Evolutionary conservation across 2,113 vertebrate species (phyloP).

Genomic region (Cathartes aura): DNA sequence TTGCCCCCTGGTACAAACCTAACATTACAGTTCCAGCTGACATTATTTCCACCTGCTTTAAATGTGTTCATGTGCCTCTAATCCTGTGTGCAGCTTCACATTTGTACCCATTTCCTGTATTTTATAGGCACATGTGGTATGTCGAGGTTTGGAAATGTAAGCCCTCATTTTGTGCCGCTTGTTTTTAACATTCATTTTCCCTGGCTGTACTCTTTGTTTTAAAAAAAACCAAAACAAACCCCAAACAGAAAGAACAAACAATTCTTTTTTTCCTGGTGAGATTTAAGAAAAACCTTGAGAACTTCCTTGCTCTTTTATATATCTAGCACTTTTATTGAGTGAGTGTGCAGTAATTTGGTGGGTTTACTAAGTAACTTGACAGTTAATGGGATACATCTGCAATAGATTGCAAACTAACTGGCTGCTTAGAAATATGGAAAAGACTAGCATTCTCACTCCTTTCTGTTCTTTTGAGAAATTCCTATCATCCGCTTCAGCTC

Average conservation of each 20-base stretch:
- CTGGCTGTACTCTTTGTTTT: neutral
- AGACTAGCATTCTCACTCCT: neutral
- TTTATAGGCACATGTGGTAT: slow-evolving; percentile 72
- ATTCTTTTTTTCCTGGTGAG: neutral
- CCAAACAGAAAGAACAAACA: neutral
- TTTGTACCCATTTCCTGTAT: slow-evolving; percentile 73
- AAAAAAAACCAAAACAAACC: neutral
- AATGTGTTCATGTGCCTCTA: slow-evolving; percentile 70
- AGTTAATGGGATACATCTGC: slow-evolving; percentile 64
- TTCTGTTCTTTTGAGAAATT: neutral
- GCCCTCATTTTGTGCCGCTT: slow-evolving; percentile 37
- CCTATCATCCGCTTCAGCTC: neutral
- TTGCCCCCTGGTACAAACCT: slow-evolving; percentile 44
- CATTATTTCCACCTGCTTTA: slow-evolving; percentile 68
- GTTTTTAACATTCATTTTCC: slow-evolving; percentile 35
- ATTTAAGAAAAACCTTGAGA: slow-evolving; percentile 6
- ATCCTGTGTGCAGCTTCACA: slow-evolving; percentile 68
- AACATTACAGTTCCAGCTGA: slow-evolving; percentile 39
- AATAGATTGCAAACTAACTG: slow-evolving; percentile 36
- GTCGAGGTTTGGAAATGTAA: slow-evolving; percentile 55
- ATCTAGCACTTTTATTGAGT: slow-evolving; percentile 61
- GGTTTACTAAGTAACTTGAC: slow-evolving; percentile 64
- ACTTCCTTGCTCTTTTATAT: slow-evolving; percentile 35
- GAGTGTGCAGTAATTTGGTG: slow-evolving; percentile 53
- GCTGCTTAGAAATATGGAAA: slow-evolving; percentile 38